phyloP scores from a whole-genome alignment of 2,113 vertebrate genomes.

The Crotalus tigris region DNA sequence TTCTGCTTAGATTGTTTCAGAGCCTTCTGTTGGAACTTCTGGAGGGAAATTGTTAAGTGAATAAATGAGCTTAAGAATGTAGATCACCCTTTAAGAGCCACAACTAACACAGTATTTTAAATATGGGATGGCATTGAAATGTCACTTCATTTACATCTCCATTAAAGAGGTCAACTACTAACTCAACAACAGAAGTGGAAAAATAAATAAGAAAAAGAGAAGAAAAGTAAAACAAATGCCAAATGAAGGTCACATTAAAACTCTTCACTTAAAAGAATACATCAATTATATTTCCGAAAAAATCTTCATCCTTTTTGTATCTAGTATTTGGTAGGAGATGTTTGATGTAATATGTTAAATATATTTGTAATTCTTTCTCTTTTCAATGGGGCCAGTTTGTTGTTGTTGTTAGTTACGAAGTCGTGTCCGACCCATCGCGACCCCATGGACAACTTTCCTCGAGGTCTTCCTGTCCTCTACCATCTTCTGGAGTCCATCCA shows the following conservation, averaged over 20 bases:
- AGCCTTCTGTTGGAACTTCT: slow-evolving; percentile 99
- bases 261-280: slow-evolving; percentile 66
- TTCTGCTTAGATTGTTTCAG: slow-evolving; percentile 99
- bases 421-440: too few species aligned
- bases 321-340: slow-evolving; percentile 11
- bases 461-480: too few species aligned
- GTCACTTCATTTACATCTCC: slow-evolving; percentile 99
- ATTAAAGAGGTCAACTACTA: slow-evolving; percentile 99
- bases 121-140: slow-evolving; percentile 99
- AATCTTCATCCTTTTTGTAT: slow-evolving; percentile 52
- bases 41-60: slow-evolving; percentile 99
- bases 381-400: slow-evolving; percentile 28
- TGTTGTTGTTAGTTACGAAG: too few species aligned
- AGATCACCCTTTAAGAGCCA: slow-evolving; percentile 99
- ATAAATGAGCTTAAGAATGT: slow-evolving; percentile 99
- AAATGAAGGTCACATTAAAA: slow-evolving; percentile 99
- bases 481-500: too few species aligned
- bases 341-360: slow-evolving; percentile 27
- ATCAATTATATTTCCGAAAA: slow-evolving; percentile 77
- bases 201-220: slow-evolving; percentile 95
- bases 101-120: slow-evolving; percentile 99
- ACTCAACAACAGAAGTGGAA: slow-evolving; percentile 99
- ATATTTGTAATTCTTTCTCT: not conserved
- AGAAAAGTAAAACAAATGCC: slow-evolving; percentile 97
- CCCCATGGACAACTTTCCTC: too few species aligned